Evolutionary conservation across 2,113 vertebrate genomes (phyloP), one percentile per base, ranked within the genome.

Genomic region (Dasyurus viverrinus): DNA sequence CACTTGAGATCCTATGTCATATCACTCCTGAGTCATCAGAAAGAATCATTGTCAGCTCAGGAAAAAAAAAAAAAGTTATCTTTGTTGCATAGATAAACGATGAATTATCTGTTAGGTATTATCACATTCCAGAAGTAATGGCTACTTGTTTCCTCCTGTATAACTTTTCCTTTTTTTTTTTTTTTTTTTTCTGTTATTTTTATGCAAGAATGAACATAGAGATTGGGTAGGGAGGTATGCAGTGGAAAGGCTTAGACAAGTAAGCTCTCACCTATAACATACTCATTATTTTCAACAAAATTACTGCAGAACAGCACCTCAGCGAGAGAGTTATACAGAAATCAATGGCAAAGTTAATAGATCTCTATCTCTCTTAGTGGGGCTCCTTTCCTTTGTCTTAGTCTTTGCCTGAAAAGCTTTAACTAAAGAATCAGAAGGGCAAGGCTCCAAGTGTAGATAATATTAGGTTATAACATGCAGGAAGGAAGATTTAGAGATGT

Each of bases 281-380:
- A 8, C 90, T 94, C 92, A 89, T 94, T 96, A 96, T 95, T 96
- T n/a, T 92, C 90, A 92, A 90, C 84, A 94, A 96, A 22, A 92
- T 97, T 96, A 93, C 76, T 93, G 8, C 10, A 94, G 92, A 54
- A 57, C 53, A 92, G n/a, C 92, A 57, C 93, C 68, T 97, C 55
- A 48, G 90, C 46, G 84, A 84, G 84, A 84, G 89, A 68, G 27
- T 90, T 91, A 95, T 84, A 30, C n/a, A 96, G 53, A 95, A 97
- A 91, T 96, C 92, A 97, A 95, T 91, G 89, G 23, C 16, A 94
- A 95, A 93, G n/a, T 91, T 95, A 91, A 90, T 92, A 95, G 60
- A 8, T 91, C 84, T 91, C 84, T 95, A 90, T 84, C 42, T 95
- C 91, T 95, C 53, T 48, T 96, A 8, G 5, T 11, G 22, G 68